Percentiles rank a stretch among this genome's conserved stretches.
Evolutionary conservation across 1,140 invertebrate genomes (phyloP).

Genomic region (Drosophila arizonae): DNA sequence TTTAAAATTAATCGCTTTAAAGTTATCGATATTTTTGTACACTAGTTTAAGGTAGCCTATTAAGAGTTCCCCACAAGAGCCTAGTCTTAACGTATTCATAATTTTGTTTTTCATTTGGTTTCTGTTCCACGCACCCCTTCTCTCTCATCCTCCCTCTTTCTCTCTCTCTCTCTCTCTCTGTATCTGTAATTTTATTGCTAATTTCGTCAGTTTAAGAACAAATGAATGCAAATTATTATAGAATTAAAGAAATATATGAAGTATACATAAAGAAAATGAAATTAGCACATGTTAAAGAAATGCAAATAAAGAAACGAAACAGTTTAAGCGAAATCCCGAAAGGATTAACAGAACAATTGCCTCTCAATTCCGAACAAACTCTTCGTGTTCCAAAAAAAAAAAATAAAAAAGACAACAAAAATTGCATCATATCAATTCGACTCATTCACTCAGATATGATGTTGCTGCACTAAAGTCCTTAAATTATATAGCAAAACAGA

Average conservation of each 20-base stretch:
- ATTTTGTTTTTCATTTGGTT: conserved; percentile 7
- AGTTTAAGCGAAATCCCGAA: conserved; percentile 22
- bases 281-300: conserved; percentile 72
- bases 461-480: conserved; percentile 42
- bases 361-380: conserved; percentile 44
- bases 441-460: conserved; percentile 63
- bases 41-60: conserved; percentile 68
- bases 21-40: conserved; percentile 77
- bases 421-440: conserved; percentile 66
- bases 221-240: conserved; percentile 16
- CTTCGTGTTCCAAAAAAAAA: conserved; percentile 70
- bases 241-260: conserved; percentile 34
- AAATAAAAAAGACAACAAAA: conserved; percentile 4
- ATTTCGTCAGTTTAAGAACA: conserved; percentile 26
- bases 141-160: not conserved
- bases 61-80: conserved; percentile 59
- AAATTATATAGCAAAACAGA: conserved; percentile 2
- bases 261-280: conserved; percentile 45
- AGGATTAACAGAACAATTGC: conserved; percentile 22
- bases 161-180: conserved; percentile 10
- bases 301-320: conserved; percentile 57
- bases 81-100: conserved; percentile 38
- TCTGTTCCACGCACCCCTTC: conserved; percentile 1
- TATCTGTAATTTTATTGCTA: conserved; percentile 14
- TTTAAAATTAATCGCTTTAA: conserved; percentile 66